Conservation (phyloP, 2,888 invertebrate species). For the Drosophila sordidula region DNA sequence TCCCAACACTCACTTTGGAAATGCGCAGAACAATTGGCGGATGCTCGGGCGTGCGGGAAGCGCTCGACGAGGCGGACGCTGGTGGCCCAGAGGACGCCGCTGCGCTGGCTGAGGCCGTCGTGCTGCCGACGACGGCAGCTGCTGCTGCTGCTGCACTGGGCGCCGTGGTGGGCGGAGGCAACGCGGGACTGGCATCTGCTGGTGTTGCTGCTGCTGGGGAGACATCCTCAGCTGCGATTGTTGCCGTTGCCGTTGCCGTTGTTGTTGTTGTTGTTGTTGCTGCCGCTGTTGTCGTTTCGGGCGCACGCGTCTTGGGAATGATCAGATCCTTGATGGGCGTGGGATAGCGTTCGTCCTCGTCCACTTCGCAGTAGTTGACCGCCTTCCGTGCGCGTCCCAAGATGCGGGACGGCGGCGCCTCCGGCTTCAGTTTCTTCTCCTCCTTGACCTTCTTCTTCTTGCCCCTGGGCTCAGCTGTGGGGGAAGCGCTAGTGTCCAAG, state of each 20-base stretch:
- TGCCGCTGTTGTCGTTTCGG: constrained; percentile 38
- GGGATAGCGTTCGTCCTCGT: constrained; percentile 83
- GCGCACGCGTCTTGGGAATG: constrained; percentile 84
- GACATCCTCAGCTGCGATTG: constrained; percentile 32
- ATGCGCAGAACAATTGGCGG: constrained; percentile 95
- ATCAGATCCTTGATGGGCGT: constrained; percentile 83
- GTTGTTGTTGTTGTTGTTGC: constrained; percentile 29
- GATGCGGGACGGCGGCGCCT: constrained; percentile 83
- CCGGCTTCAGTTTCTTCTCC: constrained; percentile 83
- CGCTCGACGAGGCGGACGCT: constrained; percentile 59
- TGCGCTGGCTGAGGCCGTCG: constrained; percentile 4
- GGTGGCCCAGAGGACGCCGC: constrained; percentile 45
- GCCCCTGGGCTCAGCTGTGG: constrained; percentile 53
- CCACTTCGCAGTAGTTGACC: constrained; percentile 88
- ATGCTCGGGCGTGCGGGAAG: constrained; percentile 85
- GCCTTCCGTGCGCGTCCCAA: constrained; percentile 87
- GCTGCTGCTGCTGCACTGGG: constrained; percentile 39
- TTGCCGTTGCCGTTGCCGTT: constrained; percentile 24
- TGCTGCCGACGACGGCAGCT: constrained; percentile 8
- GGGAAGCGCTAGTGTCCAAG: constrained; percentile 41
- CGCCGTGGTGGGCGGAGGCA: constrained; percentile 64
- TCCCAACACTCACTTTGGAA: constrained; percentile 87
- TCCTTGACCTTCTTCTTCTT: constrained; percentile 82
- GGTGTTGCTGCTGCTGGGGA: constrained; percentile 64
- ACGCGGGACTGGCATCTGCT: constrained; percentile 43